Evolutionary conservation across 1,140 invertebrate species (phyloP).

Genomic region (Macrostomum lignano): DNA sequence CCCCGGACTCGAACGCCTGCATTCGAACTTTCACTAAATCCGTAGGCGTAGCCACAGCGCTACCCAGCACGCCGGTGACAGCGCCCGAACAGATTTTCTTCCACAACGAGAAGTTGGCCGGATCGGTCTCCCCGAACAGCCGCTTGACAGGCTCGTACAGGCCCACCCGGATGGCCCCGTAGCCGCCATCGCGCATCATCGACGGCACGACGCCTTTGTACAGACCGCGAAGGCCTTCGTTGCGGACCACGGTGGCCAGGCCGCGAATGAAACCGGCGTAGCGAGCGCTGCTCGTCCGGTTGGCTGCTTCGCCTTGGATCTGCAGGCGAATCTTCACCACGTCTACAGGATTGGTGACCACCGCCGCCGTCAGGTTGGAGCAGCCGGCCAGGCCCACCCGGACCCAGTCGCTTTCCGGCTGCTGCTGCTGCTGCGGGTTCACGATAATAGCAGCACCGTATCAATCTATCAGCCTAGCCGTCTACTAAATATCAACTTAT

Average conservation of each 20-base stretch:
- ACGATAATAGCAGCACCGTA: too few species aligned
- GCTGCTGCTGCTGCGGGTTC: not conserved
- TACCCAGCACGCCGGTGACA: slow-evolving; percentile 10
- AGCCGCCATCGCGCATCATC: slow-evolving; percentile 12
- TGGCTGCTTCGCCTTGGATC: slow-evolving; percentile 12
- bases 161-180: slow-evolving; percentile 14
- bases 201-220: slow-evolving; percentile 13
- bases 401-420: not conserved
- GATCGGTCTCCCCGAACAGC: slow-evolving; percentile 12
- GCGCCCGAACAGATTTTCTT: slow-evolving; percentile 14
- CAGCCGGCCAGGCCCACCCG: slow-evolving; percentile 10
- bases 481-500: too few species aligned
- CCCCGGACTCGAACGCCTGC: slow-evolving; percentile 9
- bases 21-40: slow-evolving; percentile 14
- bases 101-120: slow-evolving; percentile 13
- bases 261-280: slow-evolving; percentile 13
- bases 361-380: slow-evolving; percentile 12
- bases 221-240: slow-evolving; percentile 12
- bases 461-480: too few species aligned
- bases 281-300: slow-evolving; percentile 8
- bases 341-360: slow-evolving; percentile 14
- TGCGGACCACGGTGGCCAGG: slow-evolving; percentile 9
- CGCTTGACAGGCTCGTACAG: slow-evolving; percentile 14
- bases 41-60: slow-evolving; percentile 13
- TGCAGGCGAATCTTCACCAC: slow-evolving; percentile 16